Evolutionary conservation across 1,140 invertebrate genomes (phyloP), one percentile per base, ranked within the genome.

Genomic region (Sitophilus oryzae): DNA sequence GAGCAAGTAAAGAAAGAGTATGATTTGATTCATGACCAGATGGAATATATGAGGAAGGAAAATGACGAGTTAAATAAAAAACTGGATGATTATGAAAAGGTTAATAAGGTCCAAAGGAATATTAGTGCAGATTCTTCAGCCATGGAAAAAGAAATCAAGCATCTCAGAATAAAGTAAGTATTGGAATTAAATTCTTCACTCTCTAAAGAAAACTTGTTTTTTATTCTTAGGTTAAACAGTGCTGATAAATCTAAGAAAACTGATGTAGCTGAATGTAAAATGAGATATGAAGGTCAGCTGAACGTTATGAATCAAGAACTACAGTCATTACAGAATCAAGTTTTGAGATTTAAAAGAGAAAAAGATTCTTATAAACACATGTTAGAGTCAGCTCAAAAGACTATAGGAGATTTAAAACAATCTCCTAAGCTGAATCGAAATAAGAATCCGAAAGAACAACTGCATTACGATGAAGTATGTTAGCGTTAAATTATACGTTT

Each of bases 301-400:
- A 84, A 85, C 38, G 81, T 89, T 11, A 83, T 96, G 61, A 82
- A 85, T 53, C 88, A 89, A 50, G 93, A 96, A 73, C 80, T 95
- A 10, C 85, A 88, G 52, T 82, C 86, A 1, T 77, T 93, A 60
- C 89, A 95, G 70, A 81, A 81, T 52, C 86, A 91, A 73, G 77
- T 85, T 55, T 74, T 73, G 1, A 80, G 88, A 63, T 91, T 96
- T 66, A 90, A 91, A 66, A 77, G 86, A 51, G 93, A 96, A 73
- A 79, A 90, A 35, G 91, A 96, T 66, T 88, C 87, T 21, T 93
- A 91, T 63, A 90, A 91, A 60, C 89, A 94, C 66, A 91, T 96
- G 84, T 66, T 93, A 21, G 89, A 93, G 65, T 82, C 82, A 14
- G 88, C 89, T 0, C 89, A 89, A 66, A 89, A 85, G 73, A 89